Evolutionary conservation across 2,113 vertebrate genomes (phyloP), one percentile per base, ranked within the genome.

Genomic region (Oryzias melastigma): DNA sequence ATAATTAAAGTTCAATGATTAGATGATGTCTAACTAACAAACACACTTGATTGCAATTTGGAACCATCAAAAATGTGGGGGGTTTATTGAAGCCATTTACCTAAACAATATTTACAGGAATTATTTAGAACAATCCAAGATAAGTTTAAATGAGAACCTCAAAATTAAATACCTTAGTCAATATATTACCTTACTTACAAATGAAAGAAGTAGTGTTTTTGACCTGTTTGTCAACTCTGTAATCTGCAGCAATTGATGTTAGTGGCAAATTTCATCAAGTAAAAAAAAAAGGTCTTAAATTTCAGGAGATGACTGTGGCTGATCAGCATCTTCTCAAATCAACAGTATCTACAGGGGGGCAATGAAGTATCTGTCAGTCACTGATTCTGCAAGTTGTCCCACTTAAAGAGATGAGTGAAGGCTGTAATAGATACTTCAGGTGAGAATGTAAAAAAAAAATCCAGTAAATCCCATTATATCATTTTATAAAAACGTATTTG

Each of bases 311-410:
- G 77, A 59, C 62, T 65, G 73, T 1, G 50, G 78, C 84, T 92
- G 91, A 75, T 90, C 61, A 89, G 75, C 78, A 84, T 91, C 87
- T 88, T 78, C 78, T 87, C 77, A 83, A 87, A 87, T 69, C 71
- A 75, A 58, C 71, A 68, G 77, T 73, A 81, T 88, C 87, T 10
- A 35, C 35, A 35, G 35, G 35, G 10, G 35, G 35, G 8, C 8
- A 35, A 35, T 35, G 35, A 35, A 35, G 35, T 35, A 35, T 12
- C 35, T 35, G 35, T 35, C 35, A 35, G 35, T 35, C 35, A 35
- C 35, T 35, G 35, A 35, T 35, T 35, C 35, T 35, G 35, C 35
- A 35, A 35, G 35, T 35, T 35, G 35, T 35, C 35, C 35, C 35
- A 35, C 35, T 35, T 35, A 12, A 35, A 35, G 35, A 35, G 35